Base-by-base conservation (phyloP, 2,113 vertebrate genomes). In the Campylomormyrus tamandua region DNA sequence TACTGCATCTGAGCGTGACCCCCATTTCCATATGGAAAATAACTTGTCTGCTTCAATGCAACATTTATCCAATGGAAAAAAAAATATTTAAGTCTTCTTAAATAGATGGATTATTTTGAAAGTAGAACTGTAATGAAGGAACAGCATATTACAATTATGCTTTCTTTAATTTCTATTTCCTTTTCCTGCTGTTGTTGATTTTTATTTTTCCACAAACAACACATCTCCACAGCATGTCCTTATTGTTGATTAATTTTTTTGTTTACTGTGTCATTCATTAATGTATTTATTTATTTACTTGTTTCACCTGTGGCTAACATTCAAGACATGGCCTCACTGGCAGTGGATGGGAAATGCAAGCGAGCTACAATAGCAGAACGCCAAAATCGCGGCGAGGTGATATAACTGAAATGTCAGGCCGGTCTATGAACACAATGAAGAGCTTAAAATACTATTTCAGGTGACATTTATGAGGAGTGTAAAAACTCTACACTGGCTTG, bases 401-500 rank as follows among this genome's bases (percentile, higher is more conserved):
- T 74, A 88, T 49, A 88, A 48, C n/a, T 27, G 49, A 88, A 88
- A 88, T 77, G 88, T 88, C 88, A 88, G 58, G 45, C 46, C 21
- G 88, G 39, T 74, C 42, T 48, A 48, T 49, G 88, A 46, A 66
- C 88, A 88, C 88, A 74, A 48, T 88, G 88, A 88, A 70, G 62
- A 88, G 88, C 53, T 88, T 46, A 88, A 88, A 48, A 88, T 70
- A 88, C 56, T 88, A 48, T 48, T 88, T 66, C 88, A 88, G 46
- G 88, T 88, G 62, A 88, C 58, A 88, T 88, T 88, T 88, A 88
- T 88, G 88, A 88, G 62, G 62, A 77, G 39, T 66, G 88, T 74
- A 58, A 74, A 70, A 88, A 84, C 35, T 39, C 42, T 88, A 58
- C n/a, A 17, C 58, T 48, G 66, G 62, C 50, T 45, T 48, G 45